phyloP scores from a whole-genome alignment of 2,113 vertebrate species.

The Dolichotis patagonum region DNA sequence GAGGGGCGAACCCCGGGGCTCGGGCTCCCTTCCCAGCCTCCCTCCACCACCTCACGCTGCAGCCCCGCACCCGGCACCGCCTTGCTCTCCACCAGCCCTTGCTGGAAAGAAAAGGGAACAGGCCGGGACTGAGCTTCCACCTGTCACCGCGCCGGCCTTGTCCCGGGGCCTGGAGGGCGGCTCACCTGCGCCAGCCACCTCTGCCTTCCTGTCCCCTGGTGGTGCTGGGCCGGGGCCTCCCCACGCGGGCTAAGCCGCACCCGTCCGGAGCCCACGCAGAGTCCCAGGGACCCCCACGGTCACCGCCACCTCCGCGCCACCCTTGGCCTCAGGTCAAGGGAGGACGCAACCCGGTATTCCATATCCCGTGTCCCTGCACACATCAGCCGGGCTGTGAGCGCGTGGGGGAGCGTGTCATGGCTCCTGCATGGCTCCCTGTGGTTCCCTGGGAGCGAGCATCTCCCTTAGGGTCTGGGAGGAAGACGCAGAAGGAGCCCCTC shows the following conservation, averaged over 20 bases:
- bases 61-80: too few species aligned
- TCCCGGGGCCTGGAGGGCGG: too few species aligned
- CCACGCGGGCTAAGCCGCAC: background rate
- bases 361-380: background rate
- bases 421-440: too few species aligned
- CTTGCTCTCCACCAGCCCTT: too few species aligned
- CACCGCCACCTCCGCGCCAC: too few species aligned
- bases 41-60: constrained; percentile 60
- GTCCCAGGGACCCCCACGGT: too few species aligned
- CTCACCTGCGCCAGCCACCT: too few species aligned
- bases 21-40: constrained; percentile 47
- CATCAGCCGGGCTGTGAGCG: background rate
- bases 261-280: background rate
- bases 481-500: background rate
- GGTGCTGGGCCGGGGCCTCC: background rate
- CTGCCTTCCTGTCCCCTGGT: background rate
- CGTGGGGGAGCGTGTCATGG: too few species aligned
- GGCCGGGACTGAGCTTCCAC: too few species aligned
- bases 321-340: background rate
- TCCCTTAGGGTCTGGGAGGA: background rate
- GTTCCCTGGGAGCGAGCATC: background rate
- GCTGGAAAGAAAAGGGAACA: too few species aligned
- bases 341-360: background rate
- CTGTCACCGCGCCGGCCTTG: too few species aligned
- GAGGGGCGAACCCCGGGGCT: too few species aligned